phyloP scores from a whole-genome alignment of 1,140 invertebrate genomes.

The Euschistus heros region DNA sequence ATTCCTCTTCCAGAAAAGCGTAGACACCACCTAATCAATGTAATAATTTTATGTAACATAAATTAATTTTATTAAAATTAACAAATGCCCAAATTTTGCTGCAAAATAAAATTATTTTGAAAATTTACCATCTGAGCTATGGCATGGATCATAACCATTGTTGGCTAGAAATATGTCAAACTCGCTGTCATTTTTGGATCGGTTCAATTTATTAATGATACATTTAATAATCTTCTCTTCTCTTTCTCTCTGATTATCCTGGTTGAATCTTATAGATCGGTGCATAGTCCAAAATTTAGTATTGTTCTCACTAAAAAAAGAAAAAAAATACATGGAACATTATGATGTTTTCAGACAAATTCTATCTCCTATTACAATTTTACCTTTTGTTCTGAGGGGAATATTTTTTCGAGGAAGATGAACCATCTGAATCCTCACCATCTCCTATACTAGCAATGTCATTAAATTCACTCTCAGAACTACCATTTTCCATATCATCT shows the following conservation, averaged over 20 bases:
- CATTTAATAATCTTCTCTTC: constrained; percentile 46
- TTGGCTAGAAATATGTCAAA: background rate
- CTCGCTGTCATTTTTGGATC: background rate
- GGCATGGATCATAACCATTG: background rate
- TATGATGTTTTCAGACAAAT: background rate
- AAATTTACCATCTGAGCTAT: background rate
- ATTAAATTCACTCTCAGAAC: constrained; percentile 15
- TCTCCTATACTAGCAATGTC: constrained; percentile 21
- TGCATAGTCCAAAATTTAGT: constrained; percentile 53
- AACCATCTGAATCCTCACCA: constrained; percentile 19
- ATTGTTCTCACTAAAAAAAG: constrained; percentile 19
- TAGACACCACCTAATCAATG: background rate
- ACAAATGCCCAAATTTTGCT: background rate
- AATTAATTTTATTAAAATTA: background rate
- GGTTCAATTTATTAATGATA: constrained; percentile 14
- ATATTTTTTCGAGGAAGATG: background rate
- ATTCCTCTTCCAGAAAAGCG: background rate
- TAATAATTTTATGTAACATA: background rate
- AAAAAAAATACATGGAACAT: background rate
- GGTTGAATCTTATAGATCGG: constrained; percentile 64
- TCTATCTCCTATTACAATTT: background rate
- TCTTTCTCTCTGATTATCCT: constrained; percentile 69
- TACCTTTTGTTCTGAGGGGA: constrained; percentile 14
- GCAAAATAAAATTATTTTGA: background rate
- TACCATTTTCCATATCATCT: background rate